Evolutionary conservation across 1,140 invertebrate species (phyloP).

Genomic region (Colletes latitarsis): DNA sequence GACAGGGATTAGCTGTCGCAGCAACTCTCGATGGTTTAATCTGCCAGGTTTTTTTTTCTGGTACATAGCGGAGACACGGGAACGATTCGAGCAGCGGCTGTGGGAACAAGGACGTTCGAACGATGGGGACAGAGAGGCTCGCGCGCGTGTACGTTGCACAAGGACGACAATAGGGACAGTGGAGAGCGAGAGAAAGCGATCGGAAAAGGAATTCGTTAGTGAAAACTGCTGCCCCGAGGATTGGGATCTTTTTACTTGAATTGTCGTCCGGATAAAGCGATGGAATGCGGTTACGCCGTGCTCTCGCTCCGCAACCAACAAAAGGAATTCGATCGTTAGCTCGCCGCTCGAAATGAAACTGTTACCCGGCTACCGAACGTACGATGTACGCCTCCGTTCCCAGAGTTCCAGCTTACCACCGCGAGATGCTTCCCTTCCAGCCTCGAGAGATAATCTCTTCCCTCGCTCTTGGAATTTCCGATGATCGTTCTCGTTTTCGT

Average conservation of each 20-base stretch:
- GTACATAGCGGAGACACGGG: conserved; percentile 31
- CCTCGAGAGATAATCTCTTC: conserved; percentile 44
- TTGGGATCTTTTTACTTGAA: conserved; percentile 61
- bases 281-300: conserved; percentile 59
- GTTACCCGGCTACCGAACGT: conserved; percentile 42
- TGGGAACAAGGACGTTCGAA: conserved; percentile 23
- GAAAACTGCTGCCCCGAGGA: conserved; percentile 57
- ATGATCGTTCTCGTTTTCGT: conserved; percentile 46
- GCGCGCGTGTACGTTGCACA: conserved; percentile 34
- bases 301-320: conserved; percentile 49
- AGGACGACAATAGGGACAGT: conserved; percentile 38
- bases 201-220: conserved; percentile 66
- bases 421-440: conserved; percentile 28
- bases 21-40: conserved; percentile 64
- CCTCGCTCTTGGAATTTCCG: conserved; percentile 38
- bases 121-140: conserved; percentile 15
- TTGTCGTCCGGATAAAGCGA: conserved; percentile 59
- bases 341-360: conserved; percentile 52
- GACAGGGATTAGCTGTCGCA: conserved; percentile 48
- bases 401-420: conserved; percentile 33
- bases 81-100: conserved; percentile 44
- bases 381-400: conserved; percentile 32
- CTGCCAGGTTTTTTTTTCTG: conserved; percentile 52
- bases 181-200: conserved; percentile 43
- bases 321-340: conserved; percentile 59